Conservation (phyloP, 2,888 invertebrate species). For the Antitype chi region DNA sequence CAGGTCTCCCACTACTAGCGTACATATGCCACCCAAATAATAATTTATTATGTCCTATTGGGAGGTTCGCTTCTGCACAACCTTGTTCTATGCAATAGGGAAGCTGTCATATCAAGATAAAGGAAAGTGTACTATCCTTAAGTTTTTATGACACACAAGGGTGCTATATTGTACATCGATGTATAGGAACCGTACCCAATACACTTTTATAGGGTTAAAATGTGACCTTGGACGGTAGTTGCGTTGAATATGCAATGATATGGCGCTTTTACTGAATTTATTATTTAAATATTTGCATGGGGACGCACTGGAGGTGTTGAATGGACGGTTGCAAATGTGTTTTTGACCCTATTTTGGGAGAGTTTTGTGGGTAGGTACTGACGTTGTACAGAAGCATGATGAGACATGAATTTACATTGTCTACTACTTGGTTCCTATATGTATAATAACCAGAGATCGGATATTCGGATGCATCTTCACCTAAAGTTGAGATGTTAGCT, state of each 20-base stretch:
- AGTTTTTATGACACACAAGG: slow-evolving; percentile 62
- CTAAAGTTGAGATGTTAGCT: too few species aligned
- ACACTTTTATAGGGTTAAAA: slow-evolving; percentile 64
- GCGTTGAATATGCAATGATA: slow-evolving; percentile 64
- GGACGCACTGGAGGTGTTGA: slow-evolving; percentile 15
- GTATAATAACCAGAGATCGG: too few species aligned
- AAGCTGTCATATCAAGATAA: slow-evolving; percentile 63
- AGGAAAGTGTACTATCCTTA: slow-evolving; percentile 48
- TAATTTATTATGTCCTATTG: too few species aligned
- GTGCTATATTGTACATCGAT: slow-evolving; percentile 53
- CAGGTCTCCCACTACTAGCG: too few species aligned
- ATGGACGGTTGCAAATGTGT: slow-evolving; percentile 31
- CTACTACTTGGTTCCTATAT: neutral
- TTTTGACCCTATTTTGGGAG: neutral
- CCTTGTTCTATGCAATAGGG: slow-evolving; percentile 22
- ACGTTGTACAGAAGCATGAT: neutral
- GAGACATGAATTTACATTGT: neutral
- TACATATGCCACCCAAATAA: too few species aligned
- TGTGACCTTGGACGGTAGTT: slow-evolving; percentile 59
- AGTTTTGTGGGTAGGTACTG: neutral
- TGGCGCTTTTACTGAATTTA: slow-evolving; percentile 52
- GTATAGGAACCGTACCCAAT: slow-evolving; percentile 56
- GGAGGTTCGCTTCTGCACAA: neutral
- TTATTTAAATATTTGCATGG: slow-evolving; percentile 62
- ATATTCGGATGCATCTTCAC: too few species aligned